Evolutionary conservation across 2,888 invertebrate genomes (phyloP), one percentile per base, ranked within the genome.

Genomic region (Mythimna pallens): DNA sequence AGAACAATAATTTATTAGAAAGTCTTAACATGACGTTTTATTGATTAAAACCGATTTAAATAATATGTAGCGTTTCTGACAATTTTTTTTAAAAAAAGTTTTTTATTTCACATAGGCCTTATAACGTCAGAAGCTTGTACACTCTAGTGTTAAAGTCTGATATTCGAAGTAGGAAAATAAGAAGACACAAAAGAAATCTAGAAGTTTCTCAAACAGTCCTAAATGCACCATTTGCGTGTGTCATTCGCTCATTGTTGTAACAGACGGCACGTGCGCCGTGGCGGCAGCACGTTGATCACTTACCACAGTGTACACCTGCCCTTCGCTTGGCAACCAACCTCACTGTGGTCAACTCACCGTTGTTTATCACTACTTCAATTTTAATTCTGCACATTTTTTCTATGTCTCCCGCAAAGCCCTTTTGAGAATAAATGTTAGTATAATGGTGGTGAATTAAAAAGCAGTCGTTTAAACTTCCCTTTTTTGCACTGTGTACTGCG

Each of bases 231-330:
- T 54, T 50, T 79, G 67, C 40, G 10, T 54, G 81, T 65, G 58
- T 67, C 77, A 73, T 63, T 66, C 65, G 36, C 55, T 83, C 85
- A 83, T 83, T 75, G 73, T 73, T 34, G 72, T 83, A 82, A 80
- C 83, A 75, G 79, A 65, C 9, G 69, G 70, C 72, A 76, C 76
- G 79, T 61, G 61, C 40, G 40, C 22, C n/a, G 40, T 69, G 72
- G 73, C 63, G 61, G 72, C 34, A 70, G 65, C 57, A 74, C 75
- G 73, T 75, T 85, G 76, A 75, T 79, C 72, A 58, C 61, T 64
- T 40, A 61, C 61, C 40, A 40, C 61, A 61, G 74, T 59, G 79
- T 43, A 76, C 81, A 80, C 73, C 79, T 81, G 79, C 72, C 71
- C 55, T 67, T 61, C 62, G 65, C 72, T 40, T 70, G 61, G 34